phyloP scores from a whole-genome alignment of 2,888 invertebrate species.

The Spialia ferax region DNA sequence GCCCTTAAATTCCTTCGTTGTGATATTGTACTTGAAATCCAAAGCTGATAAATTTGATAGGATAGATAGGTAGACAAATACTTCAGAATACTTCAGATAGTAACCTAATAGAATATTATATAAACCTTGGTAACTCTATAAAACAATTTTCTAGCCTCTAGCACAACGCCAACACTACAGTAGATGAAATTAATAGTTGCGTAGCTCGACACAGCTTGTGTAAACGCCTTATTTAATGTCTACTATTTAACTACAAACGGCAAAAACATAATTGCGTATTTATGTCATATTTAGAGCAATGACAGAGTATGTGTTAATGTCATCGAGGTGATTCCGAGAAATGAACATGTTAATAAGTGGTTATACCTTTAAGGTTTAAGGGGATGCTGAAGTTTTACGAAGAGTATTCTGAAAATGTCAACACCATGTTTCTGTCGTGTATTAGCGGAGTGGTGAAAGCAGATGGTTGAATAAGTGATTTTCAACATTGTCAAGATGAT shows the following conservation, averaged over 20 bases:
- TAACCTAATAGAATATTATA: no score
- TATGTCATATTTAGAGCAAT: constrained; percentile 38
- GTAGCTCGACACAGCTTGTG: not conserved
- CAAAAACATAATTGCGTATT: constrained; percentile 30
- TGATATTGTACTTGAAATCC: constrained; percentile 1
- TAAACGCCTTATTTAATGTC: constrained; percentile 15
- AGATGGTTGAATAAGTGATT: no score
- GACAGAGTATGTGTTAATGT: constrained; percentile 27
- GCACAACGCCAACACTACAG: not conserved
- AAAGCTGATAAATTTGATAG: not conserved
- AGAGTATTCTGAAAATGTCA: constrained; percentile 77
- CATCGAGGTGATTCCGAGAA: constrained; percentile 28
- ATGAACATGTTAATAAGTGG: constrained; percentile 44
- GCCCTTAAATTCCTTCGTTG: not conserved
- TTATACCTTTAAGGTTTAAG: constrained; percentile 54
- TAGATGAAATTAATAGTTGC: constrained; percentile 18
- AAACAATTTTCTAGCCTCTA: not conserved
- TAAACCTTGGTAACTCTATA: not conserved
- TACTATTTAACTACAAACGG: constrained; percentile 11
- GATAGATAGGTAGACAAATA: not conserved
- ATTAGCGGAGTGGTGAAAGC: no score
- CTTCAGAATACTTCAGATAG: no score
- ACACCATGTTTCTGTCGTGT: constrained; percentile 69
- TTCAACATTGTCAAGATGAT: no score
- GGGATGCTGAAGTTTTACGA: constrained; percentile 66